Conservation (phyloP, 1,140 invertebrate genomes). For the Andricus grossulariae region DNA sequence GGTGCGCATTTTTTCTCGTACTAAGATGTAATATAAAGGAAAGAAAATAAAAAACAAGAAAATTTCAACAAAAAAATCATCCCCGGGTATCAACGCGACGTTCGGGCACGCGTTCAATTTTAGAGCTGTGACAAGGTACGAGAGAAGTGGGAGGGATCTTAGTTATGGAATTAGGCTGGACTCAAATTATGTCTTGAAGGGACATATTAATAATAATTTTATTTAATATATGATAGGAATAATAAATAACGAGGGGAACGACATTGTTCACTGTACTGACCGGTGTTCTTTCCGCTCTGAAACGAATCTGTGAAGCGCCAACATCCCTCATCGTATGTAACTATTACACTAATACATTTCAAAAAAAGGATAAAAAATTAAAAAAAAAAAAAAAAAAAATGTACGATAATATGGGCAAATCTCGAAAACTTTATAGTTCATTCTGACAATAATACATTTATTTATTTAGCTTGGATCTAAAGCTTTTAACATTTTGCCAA, state of each 20-base stretch:
- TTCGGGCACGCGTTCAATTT: conserved; percentile 46
- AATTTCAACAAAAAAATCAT: conserved; percentile 2
- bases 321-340: conserved; percentile 57
- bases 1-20: conserved; percentile 23
- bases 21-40: conserved; percentile 1
- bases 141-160: conserved; percentile 36
- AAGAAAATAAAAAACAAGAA: conserved; percentile 1
- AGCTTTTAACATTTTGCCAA: no score
- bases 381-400: background rate
- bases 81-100: conserved; percentile 3
- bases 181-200: conserved; percentile 37
- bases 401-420: background rate
- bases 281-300: conserved; percentile 62
- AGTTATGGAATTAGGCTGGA: conserved; percentile 41
- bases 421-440: background rate
- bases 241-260: conserved; percentile 30
- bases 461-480: no score
- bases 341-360: conserved; percentile 59
- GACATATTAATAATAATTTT: conserved; percentile 33
- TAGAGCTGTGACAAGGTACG: conserved; percentile 51
- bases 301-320: conserved; percentile 65
- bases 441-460: no score
- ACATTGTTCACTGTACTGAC: conserved; percentile 43
- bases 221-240: background rate
- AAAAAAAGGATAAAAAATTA: background rate